These are phyloP conservation scores for Poecilia latipinna DNA, from an alignment of 2,113 vertebrate species.

Conservation along the genomic window DNA sequence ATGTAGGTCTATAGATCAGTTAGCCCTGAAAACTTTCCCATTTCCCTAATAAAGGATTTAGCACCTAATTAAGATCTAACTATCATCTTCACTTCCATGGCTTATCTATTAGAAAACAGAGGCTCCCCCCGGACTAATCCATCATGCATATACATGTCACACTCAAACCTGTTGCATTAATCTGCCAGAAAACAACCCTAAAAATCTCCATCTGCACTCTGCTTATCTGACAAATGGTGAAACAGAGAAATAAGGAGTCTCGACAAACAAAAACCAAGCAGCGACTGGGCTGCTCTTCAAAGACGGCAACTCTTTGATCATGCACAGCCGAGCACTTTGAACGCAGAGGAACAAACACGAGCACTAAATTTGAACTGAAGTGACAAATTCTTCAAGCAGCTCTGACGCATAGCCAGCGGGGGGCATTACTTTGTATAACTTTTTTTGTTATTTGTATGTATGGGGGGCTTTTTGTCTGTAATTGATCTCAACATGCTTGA, in stretches of 20 bases:
- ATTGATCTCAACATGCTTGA: slow-evolving; percentile 42
- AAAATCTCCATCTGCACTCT: slow-evolving; percentile 23
- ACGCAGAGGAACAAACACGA: slow-evolving; percentile 46
- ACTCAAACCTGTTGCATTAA: slow-evolving; percentile 60
- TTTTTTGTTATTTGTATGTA: slow-evolving; percentile 23
- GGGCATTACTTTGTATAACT: slow-evolving; percentile 22
- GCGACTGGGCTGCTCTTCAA: slow-evolving; percentile 53
- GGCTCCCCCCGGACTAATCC: slow-evolving; percentile 44
- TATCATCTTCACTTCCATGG: neutral
- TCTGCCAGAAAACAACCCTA: slow-evolving; percentile 41
- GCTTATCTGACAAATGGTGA: slow-evolving; percentile 58
- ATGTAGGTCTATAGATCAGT: neutral
- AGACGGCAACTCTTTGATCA: slow-evolving; percentile 60
- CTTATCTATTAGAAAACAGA: slow-evolving; percentile 55
- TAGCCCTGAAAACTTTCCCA: slow-evolving; percentile 5
- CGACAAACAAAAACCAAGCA: slow-evolving; percentile 54
- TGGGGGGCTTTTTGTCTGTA: slow-evolving; percentile 7
- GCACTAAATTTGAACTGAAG: slow-evolving; percentile 44
- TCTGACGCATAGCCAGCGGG: slow-evolving; percentile 38
- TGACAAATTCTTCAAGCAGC: slow-evolving; percentile 60
- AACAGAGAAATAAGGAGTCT: slow-evolving; percentile 55
- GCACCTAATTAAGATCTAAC: neutral
- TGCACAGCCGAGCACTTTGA: slow-evolving; percentile 53
- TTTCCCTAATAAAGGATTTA: slow-evolving; percentile 28
- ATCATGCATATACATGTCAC: slow-evolving; percentile 54